Evolutionary conservation across 1,140 invertebrate genomes (phyloP).

Genomic region (Zaprionus gabonicus): DNA sequence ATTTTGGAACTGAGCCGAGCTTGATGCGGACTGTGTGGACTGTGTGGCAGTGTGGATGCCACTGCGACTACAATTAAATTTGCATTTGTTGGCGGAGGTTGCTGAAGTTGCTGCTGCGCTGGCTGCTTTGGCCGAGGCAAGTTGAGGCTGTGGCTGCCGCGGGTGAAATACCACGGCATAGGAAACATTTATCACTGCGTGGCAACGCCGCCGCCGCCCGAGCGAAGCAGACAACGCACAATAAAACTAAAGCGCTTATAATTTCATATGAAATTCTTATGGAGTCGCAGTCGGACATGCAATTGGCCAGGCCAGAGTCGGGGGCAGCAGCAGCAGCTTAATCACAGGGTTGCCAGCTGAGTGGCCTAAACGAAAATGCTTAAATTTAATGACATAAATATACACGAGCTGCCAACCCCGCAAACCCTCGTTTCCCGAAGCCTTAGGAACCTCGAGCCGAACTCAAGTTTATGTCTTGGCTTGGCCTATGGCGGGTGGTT

Average conservation of each 20-base stretch:
- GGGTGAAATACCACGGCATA: conserved; percentile 82
- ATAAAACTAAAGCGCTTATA: conserved; percentile 83
- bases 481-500: conserved; percentile 58
- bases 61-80: conserved; percentile 84
- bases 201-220: conserved; percentile 30
- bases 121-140: background rate
- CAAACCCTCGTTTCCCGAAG: no score
- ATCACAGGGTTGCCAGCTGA: conserved; percentile 81
- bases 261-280: conserved; percentile 81
- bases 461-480: conserved; percentile 5
- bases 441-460: no score
- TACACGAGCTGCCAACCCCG: conserved; percentile 52
- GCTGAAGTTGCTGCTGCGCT: conserved; percentile 46
- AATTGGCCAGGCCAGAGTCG: conserved; percentile 65
- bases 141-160: conserved; percentile 50
- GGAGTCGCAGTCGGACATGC: conserved; percentile 55
- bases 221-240: conserved; percentile 61
- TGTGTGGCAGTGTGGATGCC: conserved; percentile 17
- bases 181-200: conserved; percentile 84
- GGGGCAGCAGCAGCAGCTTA: conserved; percentile 65
- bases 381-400: conserved; percentile 85
- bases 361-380: conserved; percentile 84
- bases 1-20: conserved; percentile 49
- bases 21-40: conserved; percentile 43
- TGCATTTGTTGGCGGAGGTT: conserved; percentile 74